Evolutionary conservation across 2,113 vertebrate species (phyloP), one percentile per base, ranked within the genome.

Genomic region (Embiotoca jacksoni): DNA sequence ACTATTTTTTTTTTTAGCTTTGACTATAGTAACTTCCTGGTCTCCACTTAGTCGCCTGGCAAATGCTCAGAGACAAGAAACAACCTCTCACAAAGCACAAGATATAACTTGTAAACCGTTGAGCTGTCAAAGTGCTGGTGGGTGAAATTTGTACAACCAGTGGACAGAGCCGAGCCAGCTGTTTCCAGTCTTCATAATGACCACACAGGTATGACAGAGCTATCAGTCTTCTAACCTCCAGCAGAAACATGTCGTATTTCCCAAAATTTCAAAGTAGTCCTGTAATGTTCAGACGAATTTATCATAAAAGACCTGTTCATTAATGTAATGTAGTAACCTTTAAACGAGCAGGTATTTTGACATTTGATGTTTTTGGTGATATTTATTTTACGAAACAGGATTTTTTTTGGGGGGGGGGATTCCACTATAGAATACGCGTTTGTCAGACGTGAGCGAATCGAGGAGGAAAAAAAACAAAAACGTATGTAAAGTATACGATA

Each of bases 381-480:
- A 92, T 89, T 90, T 91, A 91, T 91, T 90, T 85, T 86, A 52
- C 39, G 6, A 73, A 72, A 71, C 57, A 31, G 46, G 52, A 68
- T 39, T 37, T 82, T 82, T 65, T 36, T 71, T 23, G 23, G 23
- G 23, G 23, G 23, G 23, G 23, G 23, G 23, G 1, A 78, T 82
- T 66, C 54, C 41, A 15, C 57, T 77, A 71, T 60, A 46, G 10
- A 67, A 79, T 68, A 44, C 60, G 41, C 49, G 69, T 73, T 49
- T 73, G 66, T 66, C 39, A 66, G 58, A 37, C 23, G 41, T 41
- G 47, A 53, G 50, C 9, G 52, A 44, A 61, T 67, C 57, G 23
- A 59, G 3, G 39, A 10, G 13, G 11, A 44, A 44, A 44, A 9
- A 44, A 3, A 5, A 15, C n/a, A n/a, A 52, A 64, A 36, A 37